Evolutionary conservation across 2,797 vertebrate genomes (phyloP).

Genomic region (Microhierax caerulescens): DNA sequence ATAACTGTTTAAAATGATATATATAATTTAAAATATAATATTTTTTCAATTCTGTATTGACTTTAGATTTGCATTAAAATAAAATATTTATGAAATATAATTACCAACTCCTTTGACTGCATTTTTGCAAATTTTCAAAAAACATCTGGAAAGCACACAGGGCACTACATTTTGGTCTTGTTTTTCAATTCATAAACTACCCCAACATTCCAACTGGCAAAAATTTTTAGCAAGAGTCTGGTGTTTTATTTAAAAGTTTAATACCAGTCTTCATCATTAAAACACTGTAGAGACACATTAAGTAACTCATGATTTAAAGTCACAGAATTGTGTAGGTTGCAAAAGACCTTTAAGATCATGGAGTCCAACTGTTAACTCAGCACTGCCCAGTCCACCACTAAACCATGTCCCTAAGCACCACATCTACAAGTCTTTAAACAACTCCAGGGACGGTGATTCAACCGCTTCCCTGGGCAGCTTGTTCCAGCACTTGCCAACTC

Average conservation of each 20-base stretch:
- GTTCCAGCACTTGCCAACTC: too few relatives aligned
- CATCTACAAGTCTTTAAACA: too few relatives aligned
- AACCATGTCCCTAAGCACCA: too few relatives aligned
- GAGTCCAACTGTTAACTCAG: too few relatives aligned
- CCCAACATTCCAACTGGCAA: background rate
- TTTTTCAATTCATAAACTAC: background rate
- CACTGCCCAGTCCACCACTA: too few relatives aligned
- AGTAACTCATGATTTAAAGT: background rate
- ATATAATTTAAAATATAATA: too few relatives aligned
- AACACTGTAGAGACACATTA: background rate
- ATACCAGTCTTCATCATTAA: background rate
- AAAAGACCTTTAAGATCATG: too few relatives aligned
- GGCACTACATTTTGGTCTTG: background rate
- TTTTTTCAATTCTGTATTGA: background rate
- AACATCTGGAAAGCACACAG: background rate
- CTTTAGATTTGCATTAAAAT: background rate
- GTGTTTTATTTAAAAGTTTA: background rate
- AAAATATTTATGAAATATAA: background rate
- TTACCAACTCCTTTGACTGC: background rate
- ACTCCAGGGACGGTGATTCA: too few relatives aligned
- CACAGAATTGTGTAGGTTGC: too few relatives aligned
- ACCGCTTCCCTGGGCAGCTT: too few relatives aligned
- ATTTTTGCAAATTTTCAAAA: background rate
- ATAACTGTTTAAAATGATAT: too few relatives aligned
- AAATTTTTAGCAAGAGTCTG: background rate